phyloP scores from a whole-genome alignment of 2,888 invertebrate genomes.

The Kryphioiulus occultus region DNA sequence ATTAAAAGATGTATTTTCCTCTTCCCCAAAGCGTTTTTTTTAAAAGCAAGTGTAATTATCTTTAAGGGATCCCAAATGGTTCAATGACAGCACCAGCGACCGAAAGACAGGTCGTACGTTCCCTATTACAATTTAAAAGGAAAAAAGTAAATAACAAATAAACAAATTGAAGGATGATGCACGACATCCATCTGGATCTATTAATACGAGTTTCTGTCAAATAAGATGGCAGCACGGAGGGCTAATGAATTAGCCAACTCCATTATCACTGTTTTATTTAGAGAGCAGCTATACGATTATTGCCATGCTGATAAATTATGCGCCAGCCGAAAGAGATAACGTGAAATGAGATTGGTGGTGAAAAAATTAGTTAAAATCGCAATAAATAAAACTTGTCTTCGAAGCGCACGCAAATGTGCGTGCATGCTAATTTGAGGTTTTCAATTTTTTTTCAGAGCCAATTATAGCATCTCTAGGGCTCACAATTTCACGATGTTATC shows the following conservation, averaged over 20 bases:
- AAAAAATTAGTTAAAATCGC: constrained; percentile 6
- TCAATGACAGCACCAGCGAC: not conserved
- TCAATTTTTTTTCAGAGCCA: not conserved
- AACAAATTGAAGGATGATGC: constrained; percentile 9
- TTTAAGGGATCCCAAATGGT: constrained; percentile 17
- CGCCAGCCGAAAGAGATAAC: not conserved
- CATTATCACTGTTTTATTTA: not conserved
- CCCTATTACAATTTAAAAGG: not conserved
- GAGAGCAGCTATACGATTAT: not conserved
- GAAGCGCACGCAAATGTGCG: not conserved
- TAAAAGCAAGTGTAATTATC: not conserved
- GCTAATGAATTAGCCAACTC: constrained; percentile 16
- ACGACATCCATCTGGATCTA: constrained; percentile 23
- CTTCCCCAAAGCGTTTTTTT: not conserved
- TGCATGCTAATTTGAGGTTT: not conserved
- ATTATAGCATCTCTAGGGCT: too few species aligned
- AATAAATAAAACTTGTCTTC: not conserved
- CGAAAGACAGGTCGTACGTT: not conserved
- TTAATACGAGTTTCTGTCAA: constrained; percentile 8
- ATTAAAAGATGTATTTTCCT: not conserved
- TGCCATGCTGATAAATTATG: not conserved
- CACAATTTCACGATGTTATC: too few species aligned
- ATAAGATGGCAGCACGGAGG: not conserved
- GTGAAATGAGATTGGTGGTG: not conserved
- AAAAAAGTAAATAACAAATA: not conserved